These are phyloP conservation scores for Morpho helenor DNA, from an alignment of 2,888 invertebrate species.

Conservation along the genomic window DNA sequence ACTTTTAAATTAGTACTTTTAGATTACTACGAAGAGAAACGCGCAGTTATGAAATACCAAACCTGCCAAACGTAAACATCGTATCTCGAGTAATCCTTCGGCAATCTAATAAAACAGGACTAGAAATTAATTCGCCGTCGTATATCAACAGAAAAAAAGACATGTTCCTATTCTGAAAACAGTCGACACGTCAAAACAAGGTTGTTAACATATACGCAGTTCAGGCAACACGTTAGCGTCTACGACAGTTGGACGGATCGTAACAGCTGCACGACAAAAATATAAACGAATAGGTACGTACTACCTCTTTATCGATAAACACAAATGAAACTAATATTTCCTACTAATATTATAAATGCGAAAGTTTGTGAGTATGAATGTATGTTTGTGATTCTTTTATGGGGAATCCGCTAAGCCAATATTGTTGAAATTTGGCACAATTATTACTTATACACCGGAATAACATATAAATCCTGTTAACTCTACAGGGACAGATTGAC, in stretches of 20 bases:
- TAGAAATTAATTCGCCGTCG: slow-evolving; percentile 21
- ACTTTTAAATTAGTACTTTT: too few species aligned
- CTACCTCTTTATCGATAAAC: slow-evolving; percentile 2
- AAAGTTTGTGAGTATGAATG: too few species aligned
- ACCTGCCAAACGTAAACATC: background rate
- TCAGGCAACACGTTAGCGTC: slow-evolving; percentile 39
- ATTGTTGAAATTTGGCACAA: too few species aligned
- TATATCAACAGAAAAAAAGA: slow-evolving; percentile 29
- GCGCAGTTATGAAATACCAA: too few species aligned
- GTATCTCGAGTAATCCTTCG: slow-evolving; percentile 2
- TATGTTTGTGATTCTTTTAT: too few species aligned
- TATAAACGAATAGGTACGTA: slow-evolving; percentile 45
- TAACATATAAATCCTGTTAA: too few species aligned
- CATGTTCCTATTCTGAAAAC: slow-evolving; percentile 51
- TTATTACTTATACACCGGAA: too few species aligned
- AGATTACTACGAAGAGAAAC: too few species aligned
- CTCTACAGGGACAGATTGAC: too few species aligned
- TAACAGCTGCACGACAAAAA: slow-evolving; percentile 68
- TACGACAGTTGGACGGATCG: slow-evolving; percentile 46
- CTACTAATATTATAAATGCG: too few species aligned
- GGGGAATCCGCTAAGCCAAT: too few species aligned
- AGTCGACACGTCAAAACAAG: slow-evolving; percentile 68
- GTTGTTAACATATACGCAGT: slow-evolving; percentile 65
- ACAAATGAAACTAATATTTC: too few species aligned
- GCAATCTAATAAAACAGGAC: slow-evolving; percentile 8